Evolutionary conservation across 2,888 invertebrate genomes (phyloP).

Genomic region (Labia minor): DNA sequence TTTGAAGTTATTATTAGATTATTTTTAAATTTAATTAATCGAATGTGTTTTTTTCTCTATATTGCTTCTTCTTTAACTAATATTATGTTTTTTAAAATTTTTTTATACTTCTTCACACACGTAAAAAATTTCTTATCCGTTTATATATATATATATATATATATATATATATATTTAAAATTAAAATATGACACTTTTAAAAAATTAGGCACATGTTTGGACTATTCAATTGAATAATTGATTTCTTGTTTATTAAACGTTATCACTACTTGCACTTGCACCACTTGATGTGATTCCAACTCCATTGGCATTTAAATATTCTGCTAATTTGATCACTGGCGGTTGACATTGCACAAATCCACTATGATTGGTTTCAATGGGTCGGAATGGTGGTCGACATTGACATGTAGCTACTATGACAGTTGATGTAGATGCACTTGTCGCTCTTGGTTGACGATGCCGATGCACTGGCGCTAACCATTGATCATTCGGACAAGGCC

Average conservation of each 20-base stretch:
- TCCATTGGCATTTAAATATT: conserved; percentile 44
- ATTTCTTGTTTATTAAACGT: too few species aligned
- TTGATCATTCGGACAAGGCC: conserved; percentile 62
- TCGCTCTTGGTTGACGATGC: conserved; percentile 29
- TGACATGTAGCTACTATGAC: conserved; percentile 35
- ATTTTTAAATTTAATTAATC: too few species aligned
- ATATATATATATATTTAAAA: not conserved
- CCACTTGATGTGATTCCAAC: not conserved
- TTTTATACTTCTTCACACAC: too few species aligned
- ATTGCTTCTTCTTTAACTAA: too few species aligned
- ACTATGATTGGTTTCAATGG: conserved; percentile 27
- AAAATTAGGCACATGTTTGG: too few species aligned
- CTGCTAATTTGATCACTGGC: conserved; percentile 51
- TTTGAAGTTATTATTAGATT: too few species aligned
- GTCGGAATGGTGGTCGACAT: conserved; percentile 27
- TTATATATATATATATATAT: too few species aligned
- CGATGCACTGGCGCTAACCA: conserved; percentile 52
- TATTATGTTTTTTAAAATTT: too few species aligned
- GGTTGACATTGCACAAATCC: conserved; percentile 45
- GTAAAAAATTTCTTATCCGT: too few species aligned
- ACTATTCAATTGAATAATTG: too few species aligned
- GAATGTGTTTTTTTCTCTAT: too few species aligned
- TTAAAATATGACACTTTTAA: too few species aligned
- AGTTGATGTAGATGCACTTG: conserved; percentile 25
- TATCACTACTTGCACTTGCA: not conserved